These are phyloP conservation scores for Pardalotus punctatus DNA, from an alignment of 2,113 vertebrate genomes.

Conservation along the genomic window DNA sequence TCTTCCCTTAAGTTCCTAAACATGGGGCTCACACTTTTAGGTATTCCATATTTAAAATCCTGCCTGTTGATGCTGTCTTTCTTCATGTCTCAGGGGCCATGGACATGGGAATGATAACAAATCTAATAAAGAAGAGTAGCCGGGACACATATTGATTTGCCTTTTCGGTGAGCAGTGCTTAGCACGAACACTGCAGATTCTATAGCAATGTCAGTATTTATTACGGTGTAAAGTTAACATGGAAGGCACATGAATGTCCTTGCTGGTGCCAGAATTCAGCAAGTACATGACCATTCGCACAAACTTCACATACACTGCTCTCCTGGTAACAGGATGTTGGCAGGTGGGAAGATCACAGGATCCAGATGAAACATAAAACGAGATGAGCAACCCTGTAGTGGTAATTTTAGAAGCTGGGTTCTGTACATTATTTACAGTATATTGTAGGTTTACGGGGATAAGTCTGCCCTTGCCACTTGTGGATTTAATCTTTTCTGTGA, in stretches of 20 bases:
- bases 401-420: constrained; percentile 60
- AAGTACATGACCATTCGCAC: constrained; percentile 42
- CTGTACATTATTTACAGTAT: constrained; percentile 61
- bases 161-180: background rate
- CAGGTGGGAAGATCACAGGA: constrained; percentile 59
- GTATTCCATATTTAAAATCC: constrained; percentile 38
- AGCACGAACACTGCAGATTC: background rate
- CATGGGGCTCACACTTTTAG: background rate
- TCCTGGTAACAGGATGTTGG: constrained; percentile 57
- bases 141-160: background rate
- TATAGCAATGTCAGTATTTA: background rate
- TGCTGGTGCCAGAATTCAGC: constrained; percentile 7
- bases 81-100: background rate
- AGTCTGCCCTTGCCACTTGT: background rate
- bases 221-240: background rate
- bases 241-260: constrained; percentile 4
- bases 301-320: background rate
- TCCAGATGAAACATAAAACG: constrained; percentile 34
- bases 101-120: background rate
- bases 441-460: constrained; percentile 10
- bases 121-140: background rate
- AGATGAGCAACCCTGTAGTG: constrained; percentile 12
- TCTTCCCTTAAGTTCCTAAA: constrained; percentile 25
- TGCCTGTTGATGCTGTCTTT: background rate
- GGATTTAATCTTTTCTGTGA: background rate